Conservation (phyloP, 1,140 invertebrate species). For the Ladona fulva region DNA sequence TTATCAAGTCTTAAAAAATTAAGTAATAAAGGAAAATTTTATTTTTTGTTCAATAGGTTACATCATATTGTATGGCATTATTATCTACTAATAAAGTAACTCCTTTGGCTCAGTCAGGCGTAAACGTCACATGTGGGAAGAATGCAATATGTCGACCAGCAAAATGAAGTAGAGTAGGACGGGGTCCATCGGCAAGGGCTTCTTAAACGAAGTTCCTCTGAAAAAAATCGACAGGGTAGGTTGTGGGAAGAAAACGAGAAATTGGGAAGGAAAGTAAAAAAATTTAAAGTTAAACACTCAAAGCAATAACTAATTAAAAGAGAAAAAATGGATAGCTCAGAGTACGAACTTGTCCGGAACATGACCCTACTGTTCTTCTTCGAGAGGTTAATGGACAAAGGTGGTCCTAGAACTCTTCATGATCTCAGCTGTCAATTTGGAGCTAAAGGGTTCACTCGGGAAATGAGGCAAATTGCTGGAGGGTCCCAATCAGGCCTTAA, state of each 20-base stretch:
- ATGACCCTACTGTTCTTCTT: conserved; percentile 93
- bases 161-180: conserved; percentile 15
- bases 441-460: conserved; percentile 90
- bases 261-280: background rate
- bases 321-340: conserved; percentile 73
- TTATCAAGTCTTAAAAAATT: too few species aligned
- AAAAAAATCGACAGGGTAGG: background rate
- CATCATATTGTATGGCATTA: too few species aligned
- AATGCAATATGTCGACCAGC: conserved; percentile 21
- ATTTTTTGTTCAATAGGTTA: too few species aligned
- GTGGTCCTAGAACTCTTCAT: conserved; percentile 85
- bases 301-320: background rate
- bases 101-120: background rate
- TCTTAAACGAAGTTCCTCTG: conserved; percentile 19
- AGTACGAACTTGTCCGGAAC: conserved; percentile 87
- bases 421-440: conserved; percentile 95
- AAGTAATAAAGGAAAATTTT: too few species aligned
- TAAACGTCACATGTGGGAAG: conserved; percentile 18
- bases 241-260: background rate
- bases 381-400: conserved; percentile 88
- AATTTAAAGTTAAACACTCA: background rate
- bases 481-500: conserved; percentile 88
- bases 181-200: conserved; percentile 15
- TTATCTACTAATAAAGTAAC: background rate
- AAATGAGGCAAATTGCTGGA: conserved; percentile 90